Conservation (phyloP, 1,140 invertebrate genomes). For the Papilio glaucus region DNA sequence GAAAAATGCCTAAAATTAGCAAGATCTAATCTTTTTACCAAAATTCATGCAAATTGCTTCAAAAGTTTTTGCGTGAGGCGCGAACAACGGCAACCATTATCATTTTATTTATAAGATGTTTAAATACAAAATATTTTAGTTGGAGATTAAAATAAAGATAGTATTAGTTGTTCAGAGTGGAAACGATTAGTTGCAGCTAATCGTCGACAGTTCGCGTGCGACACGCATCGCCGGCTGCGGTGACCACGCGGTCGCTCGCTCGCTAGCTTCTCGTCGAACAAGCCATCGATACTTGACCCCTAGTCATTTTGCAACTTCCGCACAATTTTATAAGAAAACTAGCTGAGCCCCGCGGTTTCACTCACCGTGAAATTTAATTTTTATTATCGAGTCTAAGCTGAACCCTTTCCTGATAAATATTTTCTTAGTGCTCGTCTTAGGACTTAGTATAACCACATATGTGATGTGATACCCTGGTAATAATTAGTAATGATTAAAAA, state of each 20-base stretch:
- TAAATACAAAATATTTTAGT: not conserved
- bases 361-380: no score
- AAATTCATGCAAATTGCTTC: no score
- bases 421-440: no score
- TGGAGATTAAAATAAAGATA: slow-evolving; percentile 27
- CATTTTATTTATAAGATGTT: not conserved
- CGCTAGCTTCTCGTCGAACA: not conserved
- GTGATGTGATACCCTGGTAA: no score
- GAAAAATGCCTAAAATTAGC: no score
- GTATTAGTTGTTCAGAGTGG: not conserved
- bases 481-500: no score
- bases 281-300: not conserved
- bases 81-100: not conserved
- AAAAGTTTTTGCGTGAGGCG: no score
- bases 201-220: slow-evolving; percentile 12
- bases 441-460: no score
- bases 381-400: no score
- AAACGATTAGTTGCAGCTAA: slow-evolving; percentile 29
- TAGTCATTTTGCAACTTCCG: not conserved
- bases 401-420: no score
- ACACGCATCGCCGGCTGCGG: slow-evolving; percentile 15
- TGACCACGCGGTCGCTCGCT: not conserved
- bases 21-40: no score
- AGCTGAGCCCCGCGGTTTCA: no score
- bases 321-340: not conserved